Conservation (phyloP, 1,140 invertebrate species). For the Lamellibrachia luymesi region DNA sequence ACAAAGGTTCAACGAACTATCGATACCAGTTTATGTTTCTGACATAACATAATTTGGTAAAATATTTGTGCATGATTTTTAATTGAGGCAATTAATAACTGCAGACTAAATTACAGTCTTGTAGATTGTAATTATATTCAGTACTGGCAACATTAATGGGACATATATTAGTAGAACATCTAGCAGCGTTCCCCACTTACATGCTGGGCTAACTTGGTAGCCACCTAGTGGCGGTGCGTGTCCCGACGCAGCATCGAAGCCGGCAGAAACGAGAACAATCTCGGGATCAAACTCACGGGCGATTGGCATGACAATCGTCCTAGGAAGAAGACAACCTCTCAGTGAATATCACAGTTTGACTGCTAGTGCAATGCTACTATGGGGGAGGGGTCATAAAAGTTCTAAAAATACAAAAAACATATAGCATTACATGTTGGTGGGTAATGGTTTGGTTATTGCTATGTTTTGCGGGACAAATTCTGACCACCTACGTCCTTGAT, state of each 20-base stretch:
- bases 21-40: no score
- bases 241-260: constrained; percentile 95
- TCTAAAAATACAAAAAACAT: no score
- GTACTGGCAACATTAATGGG: background rate
- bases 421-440: no score
- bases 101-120: no score
- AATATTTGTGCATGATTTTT: no score
- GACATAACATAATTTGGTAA: no score
- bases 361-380: no score
- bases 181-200: constrained; percentile 52
- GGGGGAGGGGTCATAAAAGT: no score
- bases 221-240: constrained; percentile 93
- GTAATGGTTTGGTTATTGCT: no score
- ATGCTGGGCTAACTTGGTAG: constrained; percentile 87
- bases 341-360: background rate
- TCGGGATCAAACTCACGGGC: constrained; percentile 83
- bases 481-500: background rate
- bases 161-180: background rate
- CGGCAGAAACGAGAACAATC: constrained; percentile 92
- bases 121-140: background rate
- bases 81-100: no score
- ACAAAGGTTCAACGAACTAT: no score
- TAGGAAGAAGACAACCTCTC: constrained; percentile 44
- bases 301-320: constrained; percentile 57
- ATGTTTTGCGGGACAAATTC: background rate